phyloP scores from a whole-genome alignment of 2,797 vertebrate genomes.

The Sebastes itinus region DNA sequence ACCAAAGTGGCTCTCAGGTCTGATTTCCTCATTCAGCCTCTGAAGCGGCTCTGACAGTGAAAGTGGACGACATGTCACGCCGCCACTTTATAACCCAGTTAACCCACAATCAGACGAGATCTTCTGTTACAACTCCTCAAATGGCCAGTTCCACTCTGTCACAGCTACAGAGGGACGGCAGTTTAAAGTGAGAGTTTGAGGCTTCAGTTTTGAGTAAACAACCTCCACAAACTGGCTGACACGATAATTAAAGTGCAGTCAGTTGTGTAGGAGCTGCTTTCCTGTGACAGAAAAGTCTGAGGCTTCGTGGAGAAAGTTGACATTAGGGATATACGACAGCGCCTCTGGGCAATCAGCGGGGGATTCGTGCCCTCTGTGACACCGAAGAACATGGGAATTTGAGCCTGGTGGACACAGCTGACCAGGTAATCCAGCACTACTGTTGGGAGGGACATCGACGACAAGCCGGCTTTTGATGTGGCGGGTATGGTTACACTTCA shows the following conservation, averaged over 20 bases:
- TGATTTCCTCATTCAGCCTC: conserved; percentile 44
- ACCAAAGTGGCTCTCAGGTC: conserved; percentile 41
- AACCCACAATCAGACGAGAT: conserved; percentile 39
- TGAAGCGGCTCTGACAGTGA: conserved; percentile 31
- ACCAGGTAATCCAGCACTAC: conserved; percentile 22
- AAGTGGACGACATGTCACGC: conserved; percentile 38
- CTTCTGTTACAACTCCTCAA: not conserved
- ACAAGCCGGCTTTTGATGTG: conserved; percentile 44
- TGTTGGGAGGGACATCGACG: not conserved
- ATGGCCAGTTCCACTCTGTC: conserved; percentile 10
- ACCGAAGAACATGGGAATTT: conserved; percentile 28
- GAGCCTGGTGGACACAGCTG: conserved; percentile 33
- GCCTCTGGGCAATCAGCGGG: conserved; percentile 36
- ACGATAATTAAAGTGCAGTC: conserved; percentile 49
- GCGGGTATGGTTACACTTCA: conserved; percentile 2
- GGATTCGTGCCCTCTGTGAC: conserved; percentile 39
- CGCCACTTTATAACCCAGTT: conserved; percentile 25
- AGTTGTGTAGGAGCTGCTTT: conserved; percentile 27
- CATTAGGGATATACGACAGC: conserved; percentile 23
- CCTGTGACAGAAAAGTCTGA: conserved; percentile 7
- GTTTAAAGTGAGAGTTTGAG: conserved; percentile 23
- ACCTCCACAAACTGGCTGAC: conserved; percentile 26
- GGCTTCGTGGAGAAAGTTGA: conserved; percentile 49
- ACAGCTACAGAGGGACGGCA: not conserved
- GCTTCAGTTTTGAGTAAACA: conserved; percentile 48